Base-by-base conservation (phyloP, 2,113 vertebrate species). In the Leucoraja erinaceus region DNA sequence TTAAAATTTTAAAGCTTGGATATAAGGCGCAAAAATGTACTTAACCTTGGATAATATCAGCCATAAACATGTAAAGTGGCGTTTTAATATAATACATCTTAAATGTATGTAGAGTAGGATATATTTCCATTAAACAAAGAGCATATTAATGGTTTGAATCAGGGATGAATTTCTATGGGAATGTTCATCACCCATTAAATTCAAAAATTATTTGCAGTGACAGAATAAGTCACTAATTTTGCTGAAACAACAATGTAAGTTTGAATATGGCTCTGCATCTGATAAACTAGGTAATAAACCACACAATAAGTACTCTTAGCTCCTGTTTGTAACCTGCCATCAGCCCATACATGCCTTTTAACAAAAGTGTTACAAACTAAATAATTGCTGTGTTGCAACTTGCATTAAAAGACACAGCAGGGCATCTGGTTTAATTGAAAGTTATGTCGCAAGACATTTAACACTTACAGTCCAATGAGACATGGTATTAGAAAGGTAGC, bases 361-460 rank as follows among this genome's bases (percentile, higher is more conserved):
- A 63, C 63, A 31, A 33, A 88, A 88, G 79, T 83, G 54, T 83
- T 56, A 28, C 47, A 83, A 86, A 88, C 28, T 63, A 66, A 88
- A 63, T 63, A 88, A 88, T 88, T 88, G n/a, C 12, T 88, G 28
- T 61, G 83, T 18, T 83, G 59, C 28, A 88, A 6, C 59, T 88
- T 63, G 31, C 31, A 59, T 28, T 63, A 63, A 88, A 63, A 31
- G 47, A 88, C 59, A 59, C 83, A 63, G 59, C 56, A 31, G 83
- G 38, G 28, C 31, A 66, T 31, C 22, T 3, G n/a, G 59, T 88
- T 14, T 88, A 66, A 88, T 88, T 88, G 83, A 88, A 86, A 86
- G 83, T 88, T 88, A 88, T 63, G 83, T 63, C 0, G n/a, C 66
- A 72, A 47, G 33, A 47, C 20, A 72, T 54, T 91, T 91, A 38